These are phyloP conservation scores for Halictus ligatus DNA, from an alignment of 2,888 invertebrate species.

Conservation along the genomic window DNA sequence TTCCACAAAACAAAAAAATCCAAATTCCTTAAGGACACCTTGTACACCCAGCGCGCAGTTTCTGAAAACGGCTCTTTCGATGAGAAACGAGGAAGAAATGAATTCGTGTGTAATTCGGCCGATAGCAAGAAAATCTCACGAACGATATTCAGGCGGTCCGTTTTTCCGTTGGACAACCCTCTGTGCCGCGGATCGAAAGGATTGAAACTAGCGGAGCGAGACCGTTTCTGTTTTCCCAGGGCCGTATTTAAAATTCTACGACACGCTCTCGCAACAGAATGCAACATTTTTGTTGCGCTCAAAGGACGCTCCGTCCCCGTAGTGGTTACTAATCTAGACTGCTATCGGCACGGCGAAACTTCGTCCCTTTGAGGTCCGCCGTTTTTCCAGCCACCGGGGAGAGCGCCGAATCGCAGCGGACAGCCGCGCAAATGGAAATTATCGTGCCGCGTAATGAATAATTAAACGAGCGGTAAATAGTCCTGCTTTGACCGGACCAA, in stretches of 20 bases:
- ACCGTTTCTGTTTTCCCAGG: not conserved
- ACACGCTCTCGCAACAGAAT: not conserved
- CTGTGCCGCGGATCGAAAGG: not conserved
- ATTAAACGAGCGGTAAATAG: slow-evolving; percentile 55
- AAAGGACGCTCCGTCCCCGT: not conserved
- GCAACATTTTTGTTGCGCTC: slow-evolving; percentile 1
- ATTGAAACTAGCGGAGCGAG: not conserved
- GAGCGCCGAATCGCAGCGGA: slow-evolving; percentile 25
- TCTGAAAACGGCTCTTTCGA: not conserved
- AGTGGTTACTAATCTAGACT: slow-evolving; percentile 8
- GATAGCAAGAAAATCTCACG: not conserved
- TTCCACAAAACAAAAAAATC: not conserved
- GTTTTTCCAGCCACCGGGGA: not conserved
- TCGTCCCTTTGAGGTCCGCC: not conserved
- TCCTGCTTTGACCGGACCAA: slow-evolving; percentile 53
- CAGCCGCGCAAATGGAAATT: slow-evolving; percentile 43
- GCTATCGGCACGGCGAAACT: not conserved
- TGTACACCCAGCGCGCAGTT: not conserved
- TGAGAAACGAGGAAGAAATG: not conserved
- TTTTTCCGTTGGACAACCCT: not conserved
- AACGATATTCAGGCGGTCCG: not conserved
- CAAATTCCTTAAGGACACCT: not conserved
- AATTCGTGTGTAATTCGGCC: not conserved
- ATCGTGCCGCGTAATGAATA: slow-evolving; percentile 43
- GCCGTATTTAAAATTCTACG: not conserved